These are phyloP conservation scores for Galendromus occidentalis DNA, from an alignment of 1,140 invertebrate species.

Conservation along the genomic window DNA sequence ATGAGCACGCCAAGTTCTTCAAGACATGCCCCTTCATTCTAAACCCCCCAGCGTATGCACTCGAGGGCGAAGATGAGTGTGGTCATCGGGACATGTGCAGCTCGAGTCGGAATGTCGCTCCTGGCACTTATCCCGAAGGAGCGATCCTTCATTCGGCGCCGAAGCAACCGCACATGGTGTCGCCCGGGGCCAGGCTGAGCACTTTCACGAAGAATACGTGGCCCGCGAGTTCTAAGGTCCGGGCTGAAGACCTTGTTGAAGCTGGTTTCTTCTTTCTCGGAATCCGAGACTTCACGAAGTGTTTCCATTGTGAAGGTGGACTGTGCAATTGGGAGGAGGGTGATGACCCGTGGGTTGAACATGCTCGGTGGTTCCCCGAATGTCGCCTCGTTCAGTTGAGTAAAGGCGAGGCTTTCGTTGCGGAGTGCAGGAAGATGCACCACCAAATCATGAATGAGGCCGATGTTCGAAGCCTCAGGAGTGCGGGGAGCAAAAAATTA, in stretches of 20 bases:
- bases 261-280: too few species aligned
- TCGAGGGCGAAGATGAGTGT: background rate
- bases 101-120: too few species aligned
- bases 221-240: too few species aligned
- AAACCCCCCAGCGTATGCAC: background rate
- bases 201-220: too few species aligned
- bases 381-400: conserved; percentile 50
- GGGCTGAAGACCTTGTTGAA: too few species aligned
- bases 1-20: conserved; percentile 46
- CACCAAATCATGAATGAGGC: too few species aligned
- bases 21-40: conserved; percentile 19
- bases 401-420: conserved; percentile 52
- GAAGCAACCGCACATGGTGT: conserved; percentile 15
- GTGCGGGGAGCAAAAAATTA: too few species aligned
- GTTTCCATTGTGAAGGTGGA: conserved; percentile 64
- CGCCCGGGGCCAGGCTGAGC: conserved; percentile 12
- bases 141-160: conserved; percentile 14
- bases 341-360: conserved; percentile 69
- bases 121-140: background rate
- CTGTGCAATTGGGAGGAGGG: conserved; percentile 63
- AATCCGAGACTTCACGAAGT: conserved; percentile 55
- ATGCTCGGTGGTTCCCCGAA: conserved; percentile 58
- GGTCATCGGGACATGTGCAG: background rate
- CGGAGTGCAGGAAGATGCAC: too few species aligned
- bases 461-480: too few species aligned